These are phyloP conservation scores for Diaprepes abbreviatus DNA, from an alignment of 2,888 invertebrate genomes.

Conservation along the genomic window DNA sequence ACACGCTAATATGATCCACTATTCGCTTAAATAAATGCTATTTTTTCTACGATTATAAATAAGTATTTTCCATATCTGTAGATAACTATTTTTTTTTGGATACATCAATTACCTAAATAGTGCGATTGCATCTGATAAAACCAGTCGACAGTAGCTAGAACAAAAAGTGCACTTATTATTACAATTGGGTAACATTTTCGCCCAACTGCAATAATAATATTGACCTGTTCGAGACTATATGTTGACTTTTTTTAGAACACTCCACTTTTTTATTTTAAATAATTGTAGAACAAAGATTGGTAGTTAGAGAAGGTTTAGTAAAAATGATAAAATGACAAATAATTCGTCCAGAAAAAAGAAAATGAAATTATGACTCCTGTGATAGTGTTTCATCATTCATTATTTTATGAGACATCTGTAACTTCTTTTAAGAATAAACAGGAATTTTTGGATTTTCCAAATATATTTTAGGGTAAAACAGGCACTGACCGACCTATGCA, in stretches of 20 bases:
- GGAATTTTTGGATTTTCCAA: too few species aligned
- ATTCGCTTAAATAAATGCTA: background rate
- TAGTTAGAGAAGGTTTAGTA: too few species aligned
- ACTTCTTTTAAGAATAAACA: too few species aligned
- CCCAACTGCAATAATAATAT: conserved; percentile 18
- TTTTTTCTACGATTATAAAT: too few species aligned
- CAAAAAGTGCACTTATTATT: conserved; percentile 21
- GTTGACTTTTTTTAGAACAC: conserved; percentile 15
- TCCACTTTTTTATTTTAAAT: background rate
- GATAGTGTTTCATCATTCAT: too few species aligned
- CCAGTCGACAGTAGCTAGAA: conserved; percentile 39
- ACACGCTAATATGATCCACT: background rate
- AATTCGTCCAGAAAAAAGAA: too few species aligned
- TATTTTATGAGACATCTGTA: too few species aligned
- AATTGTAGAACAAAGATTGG: background rate
- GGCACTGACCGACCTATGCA: too few species aligned
- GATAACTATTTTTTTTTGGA: conserved; percentile 3
- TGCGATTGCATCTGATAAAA: conserved; percentile 8
- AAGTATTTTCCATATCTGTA: conserved; percentile 7
- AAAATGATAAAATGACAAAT: too few species aligned
- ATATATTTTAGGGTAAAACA: too few species aligned
- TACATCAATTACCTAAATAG: conserved; percentile 15
- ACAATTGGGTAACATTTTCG: conserved; percentile 12
- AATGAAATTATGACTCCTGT: too few species aligned
- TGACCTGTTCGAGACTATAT: conserved; percentile 16